phyloP scores from a whole-genome alignment of 2,888 invertebrate genomes.

The Rhagium mordax region DNA sequence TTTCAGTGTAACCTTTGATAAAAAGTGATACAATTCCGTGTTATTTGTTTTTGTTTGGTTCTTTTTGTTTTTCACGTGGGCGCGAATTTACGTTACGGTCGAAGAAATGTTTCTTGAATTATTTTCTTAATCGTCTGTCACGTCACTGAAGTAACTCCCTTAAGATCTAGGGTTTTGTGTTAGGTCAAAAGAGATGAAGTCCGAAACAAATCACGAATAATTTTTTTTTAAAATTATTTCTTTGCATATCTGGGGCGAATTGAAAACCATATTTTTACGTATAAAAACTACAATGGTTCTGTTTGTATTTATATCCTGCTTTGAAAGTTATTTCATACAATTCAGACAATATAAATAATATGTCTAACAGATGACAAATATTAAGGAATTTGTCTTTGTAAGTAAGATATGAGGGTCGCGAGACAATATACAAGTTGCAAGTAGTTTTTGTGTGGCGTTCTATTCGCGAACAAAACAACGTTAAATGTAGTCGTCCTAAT shows the following conservation, averaged over 20 bases:
- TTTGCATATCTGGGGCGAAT: too few relatives aligned
- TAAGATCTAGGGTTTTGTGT: too few relatives aligned
- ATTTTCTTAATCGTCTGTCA: too few relatives aligned
- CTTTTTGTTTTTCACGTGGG: too few relatives aligned
- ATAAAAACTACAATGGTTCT: not conserved
- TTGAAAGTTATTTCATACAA: not conserved
- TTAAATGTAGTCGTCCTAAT: not conserved
- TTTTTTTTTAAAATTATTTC: too few relatives aligned
- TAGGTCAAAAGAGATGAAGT: too few relatives aligned
- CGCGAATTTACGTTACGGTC: too few relatives aligned
- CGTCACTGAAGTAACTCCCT: too few relatives aligned
- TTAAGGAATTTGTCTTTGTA: not conserved
- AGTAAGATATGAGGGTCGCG: not conserved
- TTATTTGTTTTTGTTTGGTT: too few relatives aligned
- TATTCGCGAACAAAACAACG: not conserved
- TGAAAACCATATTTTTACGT: too few relatives aligned
- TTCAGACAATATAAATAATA: constrained; percentile 1
- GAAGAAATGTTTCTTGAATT: too few relatives aligned
- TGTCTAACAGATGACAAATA: constrained; percentile 6
- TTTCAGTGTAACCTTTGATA: not conserved
- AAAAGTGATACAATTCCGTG: not conserved
- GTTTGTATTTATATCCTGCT: not conserved
- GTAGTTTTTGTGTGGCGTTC: not conserved
- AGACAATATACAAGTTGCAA: not conserved
- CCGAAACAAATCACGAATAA: too few relatives aligned